Evolutionary conservation across 2,888 invertebrate genomes (phyloP).

Genomic region (Thumatha senex): DNA sequence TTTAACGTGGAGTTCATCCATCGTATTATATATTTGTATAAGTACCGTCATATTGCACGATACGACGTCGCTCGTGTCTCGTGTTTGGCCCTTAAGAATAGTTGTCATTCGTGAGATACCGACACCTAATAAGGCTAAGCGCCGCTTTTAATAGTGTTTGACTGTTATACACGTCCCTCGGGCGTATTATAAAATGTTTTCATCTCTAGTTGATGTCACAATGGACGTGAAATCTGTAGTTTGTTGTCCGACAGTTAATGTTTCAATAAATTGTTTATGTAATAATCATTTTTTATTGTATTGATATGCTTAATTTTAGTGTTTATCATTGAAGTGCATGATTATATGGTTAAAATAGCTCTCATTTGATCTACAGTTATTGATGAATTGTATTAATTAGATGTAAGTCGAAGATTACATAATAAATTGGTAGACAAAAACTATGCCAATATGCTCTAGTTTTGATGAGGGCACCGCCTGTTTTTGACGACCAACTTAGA

Average conservation of each 20-base stretch:
- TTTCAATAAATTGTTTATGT: constrained; percentile 81
- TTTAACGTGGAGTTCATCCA: no score
- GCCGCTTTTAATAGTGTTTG: constrained; percentile 43
- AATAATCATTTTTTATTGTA: constrained; percentile 79
- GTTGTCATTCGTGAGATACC: constrained; percentile 70
- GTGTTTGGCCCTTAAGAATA: constrained; percentile 36
- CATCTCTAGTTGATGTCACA: constrained; percentile 63
- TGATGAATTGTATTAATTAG: constrained; percentile 67
- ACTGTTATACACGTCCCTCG: constrained; percentile 28
- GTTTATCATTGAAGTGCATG: constrained; percentile 76
- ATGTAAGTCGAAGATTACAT: constrained; percentile 57
- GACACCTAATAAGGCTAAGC: constrained; percentile 47
- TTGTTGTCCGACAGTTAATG: constrained; percentile 80
- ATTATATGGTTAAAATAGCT: constrained; percentile 72
- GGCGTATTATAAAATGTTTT: constrained; percentile 48
- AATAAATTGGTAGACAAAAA: constrained; percentile 48
- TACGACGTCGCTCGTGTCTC: no score
- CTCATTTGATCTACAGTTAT: constrained; percentile 64
- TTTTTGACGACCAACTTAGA: constrained; percentile 65
- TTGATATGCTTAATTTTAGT: constrained; percentile 80
- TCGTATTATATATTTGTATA: no score
- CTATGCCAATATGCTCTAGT: constrained; percentile 51
- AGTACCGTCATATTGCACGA: no score
- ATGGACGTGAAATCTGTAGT: constrained; percentile 71
- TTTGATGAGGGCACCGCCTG: constrained; percentile 65